Conservation (phyloP, 1,140 invertebrate species). For the Melipona quadrifasciata region DNA sequence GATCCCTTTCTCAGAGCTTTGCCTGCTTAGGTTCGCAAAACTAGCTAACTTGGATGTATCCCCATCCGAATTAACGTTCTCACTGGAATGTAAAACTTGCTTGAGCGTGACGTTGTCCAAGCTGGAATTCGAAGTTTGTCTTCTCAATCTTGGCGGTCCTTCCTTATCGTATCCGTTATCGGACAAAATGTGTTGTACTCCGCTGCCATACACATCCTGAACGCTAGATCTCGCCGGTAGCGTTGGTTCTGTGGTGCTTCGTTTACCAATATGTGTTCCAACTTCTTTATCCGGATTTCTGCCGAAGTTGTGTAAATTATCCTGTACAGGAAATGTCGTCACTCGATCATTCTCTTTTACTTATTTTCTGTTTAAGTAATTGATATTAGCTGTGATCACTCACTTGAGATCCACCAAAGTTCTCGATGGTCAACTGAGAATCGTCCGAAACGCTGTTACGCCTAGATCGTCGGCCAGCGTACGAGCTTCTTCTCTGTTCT, state of each 20-base stretch:
- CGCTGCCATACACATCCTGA: conserved; percentile 87
- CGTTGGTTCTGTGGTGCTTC: conserved; percentile 82
- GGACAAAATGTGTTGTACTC: conserved; percentile 84
- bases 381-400: neutral
- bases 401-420: conserved; percentile 93
- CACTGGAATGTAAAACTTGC: conserved; percentile 83
- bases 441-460: conserved; percentile 93
- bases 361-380: neutral
- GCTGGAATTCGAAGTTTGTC: conserved; percentile 82
- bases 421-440: conserved; percentile 94
- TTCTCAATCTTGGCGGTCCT: conserved; percentile 79
- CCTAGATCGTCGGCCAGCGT: conserved; percentile 90
- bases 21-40: conserved; percentile 87
- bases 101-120: conserved; percentile 80
- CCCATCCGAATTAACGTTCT: conserved; percentile 81
- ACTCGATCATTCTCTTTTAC: conserved; percentile 32
- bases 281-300: conserved; percentile 91
- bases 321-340: conserved; percentile 76
- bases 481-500: conserved; percentile 87
- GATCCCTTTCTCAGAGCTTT: conserved; percentile 84
- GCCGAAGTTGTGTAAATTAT: conserved; percentile 85
- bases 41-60: conserved; percentile 85
- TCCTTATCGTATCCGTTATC: conserved; percentile 85
- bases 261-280: conserved; percentile 83
- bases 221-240: conserved; percentile 86